Conservation (phyloP, 2,888 invertebrate species). For the Deroplatys truncata region DNA sequence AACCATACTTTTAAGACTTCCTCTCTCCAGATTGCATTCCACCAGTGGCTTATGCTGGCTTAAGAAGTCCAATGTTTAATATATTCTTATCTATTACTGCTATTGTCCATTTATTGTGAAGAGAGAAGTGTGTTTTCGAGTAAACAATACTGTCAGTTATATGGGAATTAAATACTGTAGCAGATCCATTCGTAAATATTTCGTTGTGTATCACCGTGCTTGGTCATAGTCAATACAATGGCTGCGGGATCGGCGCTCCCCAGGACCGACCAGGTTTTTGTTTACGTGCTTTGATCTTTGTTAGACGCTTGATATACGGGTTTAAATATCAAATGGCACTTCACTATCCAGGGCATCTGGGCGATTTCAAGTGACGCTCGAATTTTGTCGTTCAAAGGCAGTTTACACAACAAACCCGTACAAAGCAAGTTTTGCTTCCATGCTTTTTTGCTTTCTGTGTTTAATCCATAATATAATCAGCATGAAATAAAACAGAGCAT, state of each 20-base stretch:
- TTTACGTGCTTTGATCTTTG: neutral
- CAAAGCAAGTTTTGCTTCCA: neutral
- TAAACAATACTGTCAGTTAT: too few species aligned
- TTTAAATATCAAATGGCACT: neutral
- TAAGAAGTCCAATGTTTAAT: too few species aligned
- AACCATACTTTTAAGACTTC: too few species aligned
- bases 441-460: neutral
- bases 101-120: too few species aligned
- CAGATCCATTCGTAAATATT: too few species aligned
- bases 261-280: neutral
- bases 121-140: too few species aligned
- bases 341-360: neutral
- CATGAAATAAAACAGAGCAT: neutral
- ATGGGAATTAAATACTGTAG: too few species aligned
- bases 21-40: too few species aligned
- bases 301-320: neutral
- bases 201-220: too few species aligned
- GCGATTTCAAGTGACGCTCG: neutral
- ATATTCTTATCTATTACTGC: too few species aligned
- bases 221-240: neutral
- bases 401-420: neutral
- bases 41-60: too few species aligned
- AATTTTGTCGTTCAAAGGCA: neutral
- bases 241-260: neutral
- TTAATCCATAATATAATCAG: neutral